phyloP scores from a whole-genome alignment of 23 tunicate species.

The Ciona savignyi region DNA sequence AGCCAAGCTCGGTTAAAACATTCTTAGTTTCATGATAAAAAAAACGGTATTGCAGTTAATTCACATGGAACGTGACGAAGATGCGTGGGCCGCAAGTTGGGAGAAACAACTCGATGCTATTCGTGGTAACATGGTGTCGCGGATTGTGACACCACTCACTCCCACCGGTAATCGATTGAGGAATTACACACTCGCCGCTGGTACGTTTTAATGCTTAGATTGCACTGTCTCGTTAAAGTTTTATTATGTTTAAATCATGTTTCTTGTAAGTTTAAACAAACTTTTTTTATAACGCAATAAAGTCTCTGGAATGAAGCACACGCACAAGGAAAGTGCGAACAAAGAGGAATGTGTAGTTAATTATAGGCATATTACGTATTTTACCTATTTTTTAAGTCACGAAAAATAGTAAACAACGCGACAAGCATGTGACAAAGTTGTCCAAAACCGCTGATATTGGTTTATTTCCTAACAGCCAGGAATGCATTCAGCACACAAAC shows the following conservation, averaged over 20 bases:
- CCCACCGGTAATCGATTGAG: background rate
- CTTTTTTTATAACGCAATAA: too few species aligned
- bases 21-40: background rate
- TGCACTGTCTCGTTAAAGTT: background rate
- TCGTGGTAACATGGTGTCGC: background rate
- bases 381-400: too few species aligned
- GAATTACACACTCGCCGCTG: background rate
- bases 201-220: background rate
- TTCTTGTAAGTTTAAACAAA: background rate
- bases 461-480: background rate
- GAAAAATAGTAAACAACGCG: background rate
- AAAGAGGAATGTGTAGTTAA: too few species aligned
- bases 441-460: background rate
- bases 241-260: background rate
- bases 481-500: background rate
- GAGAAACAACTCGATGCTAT: conserved; percentile 4
- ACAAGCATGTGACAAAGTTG: background rate
- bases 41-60: conserved; percentile 5
- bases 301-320: too few species aligned
- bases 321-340: too few species aligned
- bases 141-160: background rate
- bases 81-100: conserved; percentile 15
- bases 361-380: too few species aligned
- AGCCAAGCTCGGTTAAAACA: background rate
- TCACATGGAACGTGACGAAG: conserved; percentile 6